A percentile compares a stretch with the other conserved stretches of the same genome.
Evolutionary conservation across 2,797 vertebrate species (phyloP).

Genomic region (Notoglanidium macrostoma): DNA sequence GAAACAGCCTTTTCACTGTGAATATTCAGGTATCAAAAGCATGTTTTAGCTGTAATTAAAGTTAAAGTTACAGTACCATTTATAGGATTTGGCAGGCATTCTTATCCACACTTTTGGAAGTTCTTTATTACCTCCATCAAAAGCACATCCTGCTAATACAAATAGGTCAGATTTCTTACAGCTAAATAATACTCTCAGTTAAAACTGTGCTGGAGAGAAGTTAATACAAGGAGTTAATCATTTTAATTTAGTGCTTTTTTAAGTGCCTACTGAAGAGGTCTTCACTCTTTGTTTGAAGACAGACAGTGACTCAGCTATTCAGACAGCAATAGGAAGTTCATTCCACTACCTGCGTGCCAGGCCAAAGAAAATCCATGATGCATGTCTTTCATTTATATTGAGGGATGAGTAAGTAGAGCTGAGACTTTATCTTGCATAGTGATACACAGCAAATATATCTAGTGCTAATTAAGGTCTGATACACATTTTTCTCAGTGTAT

Average conservation of each 20-base stretch:
- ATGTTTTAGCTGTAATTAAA: background rate
- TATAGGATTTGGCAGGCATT: background rate
- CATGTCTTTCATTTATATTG: background rate
- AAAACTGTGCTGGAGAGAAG: background rate
- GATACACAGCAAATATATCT: background rate
- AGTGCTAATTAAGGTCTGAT: constrained; percentile 25
- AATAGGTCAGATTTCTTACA: background rate
- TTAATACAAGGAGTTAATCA: background rate
- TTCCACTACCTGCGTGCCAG: background rate
- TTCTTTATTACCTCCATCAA: background rate
- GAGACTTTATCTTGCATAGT: background rate
- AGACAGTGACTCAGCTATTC: constrained; percentile 24
- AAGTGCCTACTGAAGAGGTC: constrained; percentile 13
- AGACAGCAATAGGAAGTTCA: background rate
- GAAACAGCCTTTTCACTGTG: background rate
- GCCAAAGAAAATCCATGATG: constrained; percentile 12
- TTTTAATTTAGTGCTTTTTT: constrained; percentile 17
- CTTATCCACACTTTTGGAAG: background rate
- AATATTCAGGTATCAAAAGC: background rate
- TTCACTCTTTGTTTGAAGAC: background rate
- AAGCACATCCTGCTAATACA: background rate
- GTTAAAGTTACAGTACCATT: background rate
- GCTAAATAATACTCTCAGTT: constrained; percentile 8
- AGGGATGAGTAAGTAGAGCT: background rate
- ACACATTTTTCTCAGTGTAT: background rate